Conservation (phyloP, 2,113 vertebrate species). For the Mastomys coucha region DNA sequence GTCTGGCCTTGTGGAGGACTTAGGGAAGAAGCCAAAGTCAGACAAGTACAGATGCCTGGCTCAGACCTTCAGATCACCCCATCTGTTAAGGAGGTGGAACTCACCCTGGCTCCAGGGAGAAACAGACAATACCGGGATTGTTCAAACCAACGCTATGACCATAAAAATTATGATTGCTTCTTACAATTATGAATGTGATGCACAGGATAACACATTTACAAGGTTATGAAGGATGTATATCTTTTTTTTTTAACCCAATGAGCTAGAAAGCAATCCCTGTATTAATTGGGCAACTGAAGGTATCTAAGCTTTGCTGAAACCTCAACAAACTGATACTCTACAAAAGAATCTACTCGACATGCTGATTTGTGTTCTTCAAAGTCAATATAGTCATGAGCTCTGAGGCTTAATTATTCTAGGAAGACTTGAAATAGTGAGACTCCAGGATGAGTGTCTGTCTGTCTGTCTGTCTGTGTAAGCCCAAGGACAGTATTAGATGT, state of each 20-base stretch:
- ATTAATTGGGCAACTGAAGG: constrained; percentile 13
- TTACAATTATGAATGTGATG: constrained; percentile 51
- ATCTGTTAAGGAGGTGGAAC: neutral
- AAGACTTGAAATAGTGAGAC: constrained; percentile 46
- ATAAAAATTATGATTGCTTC: constrained; percentile 19
- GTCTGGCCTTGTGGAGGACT: neutral
- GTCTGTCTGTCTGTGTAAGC: neutral
- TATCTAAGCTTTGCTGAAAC: neutral
- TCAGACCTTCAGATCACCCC: constrained; percentile 15
- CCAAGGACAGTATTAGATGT: no score
- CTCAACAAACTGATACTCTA: neutral
- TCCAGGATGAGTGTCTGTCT: neutral
- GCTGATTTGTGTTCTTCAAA: neutral
- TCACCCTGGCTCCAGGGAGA: constrained; percentile 26
- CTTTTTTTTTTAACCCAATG: neutral
- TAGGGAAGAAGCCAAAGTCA: neutral
- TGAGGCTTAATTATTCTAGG: constrained; percentile 37
- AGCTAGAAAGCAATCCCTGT: constrained; percentile 34
- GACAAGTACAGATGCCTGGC: neutral
- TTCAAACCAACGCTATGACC: constrained; percentile 38
- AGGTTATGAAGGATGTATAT: constrained; percentile 23
- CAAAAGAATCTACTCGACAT: neutral
- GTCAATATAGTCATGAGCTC: constrained; percentile 3
- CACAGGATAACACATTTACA: constrained; percentile 31
- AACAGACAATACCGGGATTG: constrained; percentile 52